Evolutionary conservation across 2,888 invertebrate species (phyloP).

Genomic region (Noctua pronuba): DNA sequence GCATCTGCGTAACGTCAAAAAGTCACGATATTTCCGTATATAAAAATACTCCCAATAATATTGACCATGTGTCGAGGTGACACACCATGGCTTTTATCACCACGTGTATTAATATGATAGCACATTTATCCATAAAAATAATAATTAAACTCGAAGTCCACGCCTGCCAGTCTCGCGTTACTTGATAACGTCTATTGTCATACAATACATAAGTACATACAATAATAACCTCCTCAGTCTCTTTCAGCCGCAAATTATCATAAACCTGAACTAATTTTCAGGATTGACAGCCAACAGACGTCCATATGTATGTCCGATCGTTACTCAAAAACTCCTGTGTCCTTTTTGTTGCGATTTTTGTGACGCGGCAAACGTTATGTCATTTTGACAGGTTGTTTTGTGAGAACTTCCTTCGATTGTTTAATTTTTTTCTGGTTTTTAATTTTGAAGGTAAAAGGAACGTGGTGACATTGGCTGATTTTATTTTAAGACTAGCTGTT

Average conservation of each 20-base stretch:
- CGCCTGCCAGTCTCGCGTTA: conserved; percentile 23
- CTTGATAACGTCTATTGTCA: conserved; percentile 17
- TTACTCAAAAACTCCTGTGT: conserved; percentile 30
- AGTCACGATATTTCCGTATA: background rate
- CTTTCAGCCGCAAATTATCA: conserved; percentile 31
- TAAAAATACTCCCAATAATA: background rate
- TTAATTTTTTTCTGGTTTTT: background rate
- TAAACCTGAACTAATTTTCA: conserved; percentile 39
- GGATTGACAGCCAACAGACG: conserved; percentile 45
- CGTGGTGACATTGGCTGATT: background rate
- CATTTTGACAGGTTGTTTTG: conserved; percentile 25
- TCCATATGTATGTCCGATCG: conserved; percentile 12
- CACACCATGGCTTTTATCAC: background rate
- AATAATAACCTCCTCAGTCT: conserved; percentile 24
- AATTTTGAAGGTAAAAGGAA: background rate
- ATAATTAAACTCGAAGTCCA: conserved; percentile 8
- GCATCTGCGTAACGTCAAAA: background rate
- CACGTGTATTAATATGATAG: conserved; percentile 40
- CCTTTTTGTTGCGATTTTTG: conserved; percentile 20
- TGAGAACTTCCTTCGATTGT: conserved; percentile 8
- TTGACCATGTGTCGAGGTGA: conserved; percentile 14
- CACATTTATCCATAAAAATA: conserved; percentile 10
- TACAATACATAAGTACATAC: conserved; percentile 4
- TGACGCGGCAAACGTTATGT: background rate
- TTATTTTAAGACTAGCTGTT: conserved; percentile 7